phyloP scores from a whole-genome alignment of 2,888 invertebrate genomes.

The Eilema depressum region DNA sequence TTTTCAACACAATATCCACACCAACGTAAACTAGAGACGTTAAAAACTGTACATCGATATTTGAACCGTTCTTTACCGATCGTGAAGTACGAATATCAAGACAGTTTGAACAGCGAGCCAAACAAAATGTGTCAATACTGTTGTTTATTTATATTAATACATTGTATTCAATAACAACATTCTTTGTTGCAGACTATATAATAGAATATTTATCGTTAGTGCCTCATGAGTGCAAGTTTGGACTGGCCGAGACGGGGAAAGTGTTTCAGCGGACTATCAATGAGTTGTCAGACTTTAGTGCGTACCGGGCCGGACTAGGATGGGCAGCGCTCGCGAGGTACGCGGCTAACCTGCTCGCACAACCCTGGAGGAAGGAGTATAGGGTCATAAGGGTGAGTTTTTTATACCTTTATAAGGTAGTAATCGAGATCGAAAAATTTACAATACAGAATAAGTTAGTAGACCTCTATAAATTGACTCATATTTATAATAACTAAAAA shows the following conservation, averaged over 20 bases:
- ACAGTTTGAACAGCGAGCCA: not conserved
- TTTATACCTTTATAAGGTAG: not conserved
- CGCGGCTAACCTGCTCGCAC: conserved; percentile 93
- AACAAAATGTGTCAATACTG: not conserved
- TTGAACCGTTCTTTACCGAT: not conserved
- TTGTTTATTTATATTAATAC: conserved; percentile 6
- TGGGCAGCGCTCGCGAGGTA: conserved; percentile 95
- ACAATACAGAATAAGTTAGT: no score
- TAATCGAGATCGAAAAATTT: not conserved
- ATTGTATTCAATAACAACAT: conserved; percentile 6
- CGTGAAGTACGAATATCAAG: not conserved
- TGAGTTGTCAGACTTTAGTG: conserved; percentile 91
- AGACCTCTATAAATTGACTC: no score
- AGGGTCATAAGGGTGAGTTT: conserved; percentile 90
- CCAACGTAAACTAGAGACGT: not conserved
- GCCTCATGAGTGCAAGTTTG: conserved; percentile 93
- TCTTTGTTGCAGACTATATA: conserved; percentile 88
- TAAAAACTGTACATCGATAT: not conserved
- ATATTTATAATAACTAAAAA: no score
- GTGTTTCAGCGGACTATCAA: conserved; percentile 92
- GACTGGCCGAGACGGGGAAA: conserved; percentile 91
- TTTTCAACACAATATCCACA: not conserved
- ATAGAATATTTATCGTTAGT: conserved; percentile 92
- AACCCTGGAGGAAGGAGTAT: conserved; percentile 97
- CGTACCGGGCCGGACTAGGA: conserved; percentile 92